Conservation (phyloP, 2,888 invertebrate species). For the Caenorhabditis zanzibari region DNA sequence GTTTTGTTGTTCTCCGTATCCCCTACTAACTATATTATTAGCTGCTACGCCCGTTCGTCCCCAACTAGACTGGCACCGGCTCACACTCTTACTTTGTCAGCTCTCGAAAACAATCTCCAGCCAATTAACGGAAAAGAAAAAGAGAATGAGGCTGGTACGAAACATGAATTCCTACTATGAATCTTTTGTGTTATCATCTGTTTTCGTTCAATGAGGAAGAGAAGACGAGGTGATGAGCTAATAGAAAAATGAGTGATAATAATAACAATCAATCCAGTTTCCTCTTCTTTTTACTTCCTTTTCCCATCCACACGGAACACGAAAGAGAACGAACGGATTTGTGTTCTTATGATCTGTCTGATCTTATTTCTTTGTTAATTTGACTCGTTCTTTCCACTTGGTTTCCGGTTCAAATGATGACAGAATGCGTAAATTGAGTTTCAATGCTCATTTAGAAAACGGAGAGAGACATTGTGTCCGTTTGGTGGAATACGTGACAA, state of each 20-base stretch:
- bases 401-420: conserved; percentile 12
- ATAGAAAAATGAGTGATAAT: not conserved
- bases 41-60: conserved; percentile 17
- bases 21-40: conserved; percentile 50
- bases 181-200: not conserved
- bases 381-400: conserved; percentile 1
- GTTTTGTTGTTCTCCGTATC: conserved; percentile 57
- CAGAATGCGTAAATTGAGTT: conserved; percentile 10
- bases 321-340: conserved; percentile 28
- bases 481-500: conserved; percentile 21
- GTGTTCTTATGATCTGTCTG: conserved; percentile 16
- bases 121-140: conserved; percentile 3
- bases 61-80: conserved; percentile 3
- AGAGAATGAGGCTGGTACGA: not conserved
- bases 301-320: not conserved
- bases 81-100: not conserved
- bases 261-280: conserved; percentile 2
- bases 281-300: not conserved
- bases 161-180: conserved; percentile 27
- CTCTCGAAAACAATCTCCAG: conserved; percentile 31
- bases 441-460: not conserved
- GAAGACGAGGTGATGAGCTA: conserved; percentile 3
- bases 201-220: not conserved
- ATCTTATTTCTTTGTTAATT: conserved; percentile 11
- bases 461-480: not conserved